A percentile compares a stretch with the other conserved stretches of the same genome.
Evolutionary conservation across 2,888 invertebrate genomes (phyloP).

Genomic region (Tromatobia lineatoria): DNA sequence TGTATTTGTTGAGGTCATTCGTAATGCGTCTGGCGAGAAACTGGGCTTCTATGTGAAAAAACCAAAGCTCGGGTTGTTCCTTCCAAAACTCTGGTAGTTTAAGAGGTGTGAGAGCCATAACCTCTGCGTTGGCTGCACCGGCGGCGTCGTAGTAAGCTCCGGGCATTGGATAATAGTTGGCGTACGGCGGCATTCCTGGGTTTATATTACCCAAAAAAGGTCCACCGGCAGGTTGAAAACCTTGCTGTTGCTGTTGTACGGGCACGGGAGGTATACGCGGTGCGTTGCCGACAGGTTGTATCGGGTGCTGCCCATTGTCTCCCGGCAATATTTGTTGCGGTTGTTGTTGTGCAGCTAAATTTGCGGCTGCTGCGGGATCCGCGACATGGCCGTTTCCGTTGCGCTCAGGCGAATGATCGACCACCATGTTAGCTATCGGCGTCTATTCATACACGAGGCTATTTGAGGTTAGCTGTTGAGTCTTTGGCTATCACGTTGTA

Average conservation of each 20-base stretch:
- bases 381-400: neutral
- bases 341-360: neutral
- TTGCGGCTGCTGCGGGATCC: neutral
- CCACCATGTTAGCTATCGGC: neutral
- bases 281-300: neutral
- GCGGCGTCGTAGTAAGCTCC: neutral
- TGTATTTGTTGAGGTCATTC: slow-evolving; percentile 41
- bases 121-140: neutral
- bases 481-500: neutral
- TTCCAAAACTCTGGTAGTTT: slow-evolving; percentile 33
- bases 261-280: neutral
- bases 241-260: neutral
- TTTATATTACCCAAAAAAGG: neutral
- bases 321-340: neutral
- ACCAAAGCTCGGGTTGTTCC: slow-evolving; percentile 34
- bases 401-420: slow-evolving; percentile 3
- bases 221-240: neutral
- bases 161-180: neutral
- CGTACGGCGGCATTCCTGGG: neutral
- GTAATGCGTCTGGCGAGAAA: slow-evolving; percentile 11
- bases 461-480: neutral
- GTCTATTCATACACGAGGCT: neutral
- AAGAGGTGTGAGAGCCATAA: slow-evolving; percentile 5
- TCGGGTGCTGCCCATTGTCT: neutral
- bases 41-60: slow-evolving; percentile 40